Conservation (phyloP, 2,888 invertebrate species). For the Venusia cambrica region DNA sequence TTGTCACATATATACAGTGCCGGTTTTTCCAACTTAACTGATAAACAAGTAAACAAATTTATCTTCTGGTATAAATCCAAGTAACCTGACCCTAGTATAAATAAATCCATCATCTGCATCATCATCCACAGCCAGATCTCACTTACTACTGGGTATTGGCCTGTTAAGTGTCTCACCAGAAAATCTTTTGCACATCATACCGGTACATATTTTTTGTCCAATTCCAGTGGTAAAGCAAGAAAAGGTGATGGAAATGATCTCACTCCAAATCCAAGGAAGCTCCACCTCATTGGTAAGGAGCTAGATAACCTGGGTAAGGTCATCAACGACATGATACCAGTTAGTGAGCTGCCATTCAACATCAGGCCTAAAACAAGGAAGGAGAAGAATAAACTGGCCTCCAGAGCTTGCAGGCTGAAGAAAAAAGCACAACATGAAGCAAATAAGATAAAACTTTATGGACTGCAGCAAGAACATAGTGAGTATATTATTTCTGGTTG, state of each 20-base stretch:
- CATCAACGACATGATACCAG: slow-evolving; percentile 97
- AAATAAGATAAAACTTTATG: slow-evolving; percentile 96
- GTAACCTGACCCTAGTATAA: too few relatives aligned
- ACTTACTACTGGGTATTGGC: too few relatives aligned
- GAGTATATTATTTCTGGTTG: too few relatives aligned
- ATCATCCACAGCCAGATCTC: too few relatives aligned
- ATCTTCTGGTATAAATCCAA: too few relatives aligned
- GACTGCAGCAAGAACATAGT: slow-evolving; percentile 97
- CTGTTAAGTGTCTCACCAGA: too few relatives aligned
- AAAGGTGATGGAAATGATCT: slow-evolving; percentile 99
- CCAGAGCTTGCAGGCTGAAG: slow-evolving; percentile 97
- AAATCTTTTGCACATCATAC: too few relatives aligned
- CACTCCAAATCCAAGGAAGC: slow-evolving; percentile 95
- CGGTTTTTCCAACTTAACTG: too few relatives aligned
- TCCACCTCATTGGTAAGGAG: slow-evolving; percentile 95
- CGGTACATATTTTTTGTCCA: too few relatives aligned
- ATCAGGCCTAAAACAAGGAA: slow-evolving; percentile 95
- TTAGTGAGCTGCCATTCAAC: slow-evolving; percentile 94
- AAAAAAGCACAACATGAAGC: slow-evolving; percentile 99
- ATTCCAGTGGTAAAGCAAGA: slow-evolving; percentile 90
- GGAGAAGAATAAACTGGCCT: slow-evolving; percentile 98
- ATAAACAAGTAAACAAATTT: too few relatives aligned
- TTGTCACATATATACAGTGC: too few relatives aligned
- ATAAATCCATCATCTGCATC: too few relatives aligned
- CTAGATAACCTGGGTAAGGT: slow-evolving; percentile 93